Evolutionary conservation across 2,113 vertebrate genomes (phyloP).

Genomic region (Dascyllus trimaculatus): DNA sequence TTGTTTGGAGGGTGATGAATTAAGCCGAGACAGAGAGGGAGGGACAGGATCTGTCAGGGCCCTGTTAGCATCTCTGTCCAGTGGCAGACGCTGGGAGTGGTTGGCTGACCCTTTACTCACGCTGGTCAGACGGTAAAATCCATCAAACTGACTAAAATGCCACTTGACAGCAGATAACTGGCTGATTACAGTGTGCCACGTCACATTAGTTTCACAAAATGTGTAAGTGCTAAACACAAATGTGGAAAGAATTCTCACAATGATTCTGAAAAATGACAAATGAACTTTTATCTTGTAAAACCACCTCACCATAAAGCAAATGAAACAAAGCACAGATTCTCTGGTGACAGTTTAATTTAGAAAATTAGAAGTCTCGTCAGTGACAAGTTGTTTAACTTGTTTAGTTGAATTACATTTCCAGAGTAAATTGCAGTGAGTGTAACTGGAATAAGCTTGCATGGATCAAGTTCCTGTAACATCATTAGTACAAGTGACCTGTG

Average conservation of each 20-base stretch:
- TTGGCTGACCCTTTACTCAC: constrained; percentile 68
- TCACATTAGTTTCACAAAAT: constrained; percentile 19
- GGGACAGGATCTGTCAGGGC: constrained; percentile 70
- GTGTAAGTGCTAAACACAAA: neutral
- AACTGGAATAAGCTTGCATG: constrained; percentile 33
- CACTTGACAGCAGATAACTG: constrained; percentile 57
- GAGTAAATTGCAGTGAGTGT: constrained; percentile 19
- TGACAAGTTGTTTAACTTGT: neutral
- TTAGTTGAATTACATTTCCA: constrained; percentile 32
- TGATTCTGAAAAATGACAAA: too few species aligned
- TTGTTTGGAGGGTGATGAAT: constrained; percentile 79
- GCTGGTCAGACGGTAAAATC: constrained; percentile 68
- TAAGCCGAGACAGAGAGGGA: constrained; percentile 61
- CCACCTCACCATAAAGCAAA: neutral
- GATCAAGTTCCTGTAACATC: constrained; percentile 60
- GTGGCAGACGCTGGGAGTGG: constrained; percentile 64
- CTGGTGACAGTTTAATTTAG: neutral
- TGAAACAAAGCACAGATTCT: neutral
- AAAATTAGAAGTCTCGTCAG: neutral
- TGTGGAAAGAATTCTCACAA: neutral
- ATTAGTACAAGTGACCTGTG: constrained; percentile 35
- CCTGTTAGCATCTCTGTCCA: constrained; percentile 79
- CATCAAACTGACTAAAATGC: constrained; percentile 70
- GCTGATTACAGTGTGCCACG: constrained; percentile 3
- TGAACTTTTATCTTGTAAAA: too few species aligned